Evolutionary conservation across 1,140 invertebrate species (phyloP).

Genomic region (Pinna nobilis): DNA sequence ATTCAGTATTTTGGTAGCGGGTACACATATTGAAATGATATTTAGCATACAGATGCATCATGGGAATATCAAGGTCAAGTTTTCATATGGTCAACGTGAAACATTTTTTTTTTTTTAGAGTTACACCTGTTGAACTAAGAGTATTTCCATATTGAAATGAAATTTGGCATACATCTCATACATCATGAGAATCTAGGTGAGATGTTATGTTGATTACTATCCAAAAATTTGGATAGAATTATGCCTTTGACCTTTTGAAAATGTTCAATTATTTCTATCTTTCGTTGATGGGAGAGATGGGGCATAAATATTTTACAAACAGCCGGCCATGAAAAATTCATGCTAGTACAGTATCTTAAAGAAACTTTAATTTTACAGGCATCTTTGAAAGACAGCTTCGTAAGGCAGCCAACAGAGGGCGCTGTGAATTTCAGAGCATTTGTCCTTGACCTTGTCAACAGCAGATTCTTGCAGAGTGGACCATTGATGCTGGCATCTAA

Average conservation of each 20-base stretch:
- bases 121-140: too few species aligned
- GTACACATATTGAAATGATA: too few species aligned
- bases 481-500: constrained; percentile 12
- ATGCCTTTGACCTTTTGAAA: neutral
- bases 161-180: too few species aligned
- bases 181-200: neutral
- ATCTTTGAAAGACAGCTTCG: constrained; percentile 36
- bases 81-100: too few species aligned
- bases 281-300: neutral
- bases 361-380: constrained; percentile 11
- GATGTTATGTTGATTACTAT: neutral
- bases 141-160: too few species aligned
- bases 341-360: neutral
- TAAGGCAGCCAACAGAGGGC: constrained; percentile 17
- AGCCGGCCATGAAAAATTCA: neutral
- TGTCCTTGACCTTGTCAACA: constrained; percentile 32
- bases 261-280: neutral
- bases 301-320: neutral
- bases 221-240: neutral
- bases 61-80: too few species aligned
- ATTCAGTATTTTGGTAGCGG: too few species aligned
- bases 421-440: constrained; percentile 33
- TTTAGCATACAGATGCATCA: too few species aligned
- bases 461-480: constrained; percentile 22
- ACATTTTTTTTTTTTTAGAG: too few species aligned